Evolutionary conservation across 2,797 vertebrate genomes (phyloP), one percentile per base, ranked within the genome.

Genomic region (Onychomys leucogaster): DNA sequence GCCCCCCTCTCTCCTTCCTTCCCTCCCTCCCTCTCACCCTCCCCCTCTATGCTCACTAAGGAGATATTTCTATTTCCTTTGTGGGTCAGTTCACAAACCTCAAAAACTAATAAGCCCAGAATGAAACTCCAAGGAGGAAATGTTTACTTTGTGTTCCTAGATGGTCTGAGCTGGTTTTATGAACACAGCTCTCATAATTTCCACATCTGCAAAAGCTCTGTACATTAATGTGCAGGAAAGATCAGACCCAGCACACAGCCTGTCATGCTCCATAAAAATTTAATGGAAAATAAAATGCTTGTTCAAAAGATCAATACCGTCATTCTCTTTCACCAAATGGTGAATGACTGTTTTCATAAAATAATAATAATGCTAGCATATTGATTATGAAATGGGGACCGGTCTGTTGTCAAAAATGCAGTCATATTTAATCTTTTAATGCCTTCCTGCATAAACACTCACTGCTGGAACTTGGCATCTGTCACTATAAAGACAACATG

Each of bases 321-420:
- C 97, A 89, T 96, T 98, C 96, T 97, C 97, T 93, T 94, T 93
- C 73, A 85, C 97, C 86, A 98, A 97, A 98, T 37, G 37, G 86
- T 94, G 97, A 97, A 90, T 97, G 95, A 97, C 80, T 97, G 96
- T 96, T 98, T 98, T 97, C 93, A 69, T 97, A 96, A 98, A 52
- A 87, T 95, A 93, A 89, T 93, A 89, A 94, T 89, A 84, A 76
- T n/a, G 81, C 96, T 63, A 76, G 91, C 5, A n/a, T 57, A 88
- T 88, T 76, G 97, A 63, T 85, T 23, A 23, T 41, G 34, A 91
- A 92, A 65, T n/a, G 52, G 93, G 65, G 59, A 85, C 41, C 17
- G 3, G 76, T 84, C 89, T 96, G 71, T 17, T 46, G 52, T 55
- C 82, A 89, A 92, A 77, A 37, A 84, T n/a, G 81, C 83, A 95